Conservation (phyloP, 2,797 vertebrate species). For the Coluber constrictor region DNA sequence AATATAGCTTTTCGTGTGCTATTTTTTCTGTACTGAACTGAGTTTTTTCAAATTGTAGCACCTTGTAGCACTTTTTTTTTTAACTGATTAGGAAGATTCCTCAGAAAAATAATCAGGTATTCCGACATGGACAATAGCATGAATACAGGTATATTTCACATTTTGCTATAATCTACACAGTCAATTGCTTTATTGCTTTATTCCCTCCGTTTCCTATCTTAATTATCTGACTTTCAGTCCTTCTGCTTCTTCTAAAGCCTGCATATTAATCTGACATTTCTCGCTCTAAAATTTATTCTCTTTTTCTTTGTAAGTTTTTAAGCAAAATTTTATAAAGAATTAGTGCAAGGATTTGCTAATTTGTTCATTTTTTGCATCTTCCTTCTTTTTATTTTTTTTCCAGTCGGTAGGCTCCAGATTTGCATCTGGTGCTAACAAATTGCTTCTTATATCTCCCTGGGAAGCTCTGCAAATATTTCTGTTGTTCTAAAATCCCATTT, state of each 20-base stretch:
- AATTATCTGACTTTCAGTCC: background rate
- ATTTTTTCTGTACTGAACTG: background rate
- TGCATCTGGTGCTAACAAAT: background rate
- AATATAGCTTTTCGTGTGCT: background rate
- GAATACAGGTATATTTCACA: background rate
- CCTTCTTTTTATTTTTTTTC: background rate
- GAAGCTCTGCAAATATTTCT: background rate
- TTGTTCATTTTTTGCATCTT: background rate
- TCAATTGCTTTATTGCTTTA: background rate
- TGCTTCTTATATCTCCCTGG: background rate
- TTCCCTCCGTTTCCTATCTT: background rate
- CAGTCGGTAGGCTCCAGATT: background rate
- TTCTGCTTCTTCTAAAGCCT: background rate
- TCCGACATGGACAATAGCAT: background rate
- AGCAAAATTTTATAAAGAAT: background rate
- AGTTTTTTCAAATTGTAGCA: background rate
- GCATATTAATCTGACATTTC: background rate
- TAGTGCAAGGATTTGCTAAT: background rate
- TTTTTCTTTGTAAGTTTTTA: background rate
- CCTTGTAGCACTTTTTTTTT: background rate
- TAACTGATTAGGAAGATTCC: background rate
- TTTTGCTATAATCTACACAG: background rate
- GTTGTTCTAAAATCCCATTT: background rate
- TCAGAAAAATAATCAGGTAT: background rate
- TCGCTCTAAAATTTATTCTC: background rate